Evolutionary conservation across 53 echinoderm and acorn worm genomes (phyloP), one percentile per base, ranked within the genome.

Genomic region (Luidia sarsii): DNA sequence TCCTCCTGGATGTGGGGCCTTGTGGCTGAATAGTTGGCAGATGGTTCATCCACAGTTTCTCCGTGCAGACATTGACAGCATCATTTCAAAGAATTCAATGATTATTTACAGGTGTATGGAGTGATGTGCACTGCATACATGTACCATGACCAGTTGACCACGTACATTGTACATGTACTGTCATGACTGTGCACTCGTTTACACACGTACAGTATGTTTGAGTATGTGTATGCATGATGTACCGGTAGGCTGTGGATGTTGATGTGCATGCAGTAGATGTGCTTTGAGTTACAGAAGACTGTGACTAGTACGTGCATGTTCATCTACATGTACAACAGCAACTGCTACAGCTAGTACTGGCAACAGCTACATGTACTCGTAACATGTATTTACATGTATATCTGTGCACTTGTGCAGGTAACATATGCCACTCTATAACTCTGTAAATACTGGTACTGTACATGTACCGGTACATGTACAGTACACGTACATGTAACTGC

Each of bases 291-390:
- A n/a, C n/a, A n/a, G n/a, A n/a, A n/a, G n/a, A n/a, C n/a, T n/a
- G n/a, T n/a, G n/a, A n/a, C n/a, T n/a, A n/a, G n/a, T 25, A 3
- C 29, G 57, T 33, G 49, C 71, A 71, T 50, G 71, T 30, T 48
- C 71, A 71, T 51, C 48, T 71, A 71, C 51, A 51, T 15, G 8
- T 10, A 8, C 8, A 10, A 15, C 15, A 46, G 8, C 46, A 8
- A 15, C 15, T 10, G 8, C 46, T 8, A 10, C 8, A 15, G 8
- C 8, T 15, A 46, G 46, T 46, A 46, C 15, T 8, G 8, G 15
- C 15, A 8, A 46, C 15, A 46, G 8, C 8, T 46, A 46, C 46
- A 46, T 46, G 46, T 46, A 46, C 15, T 15, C 46, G 15, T 46
- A 46, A 16, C n/a, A 21, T 53, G 18, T 53, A 53, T 53, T 53